Base-by-base conservation (phyloP, 2,888 invertebrate genomes). In the Azorinus chamasolen region DNA sequence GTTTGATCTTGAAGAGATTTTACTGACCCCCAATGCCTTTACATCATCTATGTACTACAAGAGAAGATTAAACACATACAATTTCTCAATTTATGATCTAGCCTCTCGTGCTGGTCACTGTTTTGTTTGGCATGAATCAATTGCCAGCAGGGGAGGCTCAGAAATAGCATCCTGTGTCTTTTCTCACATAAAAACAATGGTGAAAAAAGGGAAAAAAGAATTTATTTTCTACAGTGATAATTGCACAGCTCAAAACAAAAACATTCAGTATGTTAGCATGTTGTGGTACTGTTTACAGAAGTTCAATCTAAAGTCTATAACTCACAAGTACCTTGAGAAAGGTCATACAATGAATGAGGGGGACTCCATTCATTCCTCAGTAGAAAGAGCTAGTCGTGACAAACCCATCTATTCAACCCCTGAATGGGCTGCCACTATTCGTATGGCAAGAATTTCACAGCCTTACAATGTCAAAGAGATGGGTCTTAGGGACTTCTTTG, bases 1-100 rank as follows among this genome's bases (percentile, higher is more conserved):
- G n/a, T 62, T 70, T 70, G 70, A 70, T 27, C 22, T 70, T n/a
- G 39, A 70, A 41, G n/a, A 70, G 22, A 41, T 70, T 39, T 24
- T 69, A 4, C 39, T 54, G 1, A 61, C 69, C 10, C 69, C 69
- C 1, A 43, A 37, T 18, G 24, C 39, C 18, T 55, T 54, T 55
- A 39, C 65, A 39, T 54, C 37, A 16, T 51, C 50, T 16, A 2
- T 76, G 0, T 76, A 66, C 24, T 76, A 66, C 18, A 71, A 71
- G 22, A 51, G 69, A 8, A 2, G 53, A 0, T 32, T 68, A 8
- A 59, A 41, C 20, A 59, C 68, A 8, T 68, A 18, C 22, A 69
- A 69, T 25, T 69, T 69, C 20, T 58, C 51, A 4, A 24, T 59
- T 3, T 68, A 51, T 58, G 50, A 68, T 24, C 1, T 68, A 18